Percentiles rank a stretch among this genome's conserved stretches.
phyloP scores from a whole-genome alignment of 2,888 invertebrate species.

The Ferrisia virgata region DNA sequence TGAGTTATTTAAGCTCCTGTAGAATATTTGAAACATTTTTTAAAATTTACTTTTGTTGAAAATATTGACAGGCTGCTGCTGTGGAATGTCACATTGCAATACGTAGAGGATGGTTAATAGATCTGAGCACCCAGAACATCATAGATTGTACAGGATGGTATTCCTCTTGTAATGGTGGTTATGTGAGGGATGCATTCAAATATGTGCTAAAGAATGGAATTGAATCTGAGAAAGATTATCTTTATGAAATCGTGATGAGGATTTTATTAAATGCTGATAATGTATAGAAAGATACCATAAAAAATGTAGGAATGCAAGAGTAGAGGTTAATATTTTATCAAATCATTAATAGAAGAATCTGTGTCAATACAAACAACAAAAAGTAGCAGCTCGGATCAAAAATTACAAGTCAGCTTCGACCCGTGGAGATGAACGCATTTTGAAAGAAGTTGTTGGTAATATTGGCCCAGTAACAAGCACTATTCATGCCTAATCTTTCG shows the following conservation, averaged over 20 bases:
- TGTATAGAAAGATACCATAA: too few relatives aligned
- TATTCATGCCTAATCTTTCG: too few relatives aligned
- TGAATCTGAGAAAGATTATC: neutral
- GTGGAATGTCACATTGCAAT: neutral
- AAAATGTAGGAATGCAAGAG: neutral
- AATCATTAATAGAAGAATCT: too few relatives aligned
- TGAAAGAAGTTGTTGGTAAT: too few relatives aligned
- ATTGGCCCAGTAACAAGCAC: too few relatives aligned
- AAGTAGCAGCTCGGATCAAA: too few relatives aligned
- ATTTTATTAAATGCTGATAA: neutral
- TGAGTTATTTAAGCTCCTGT: too few relatives aligned
- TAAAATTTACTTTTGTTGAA: neutral
- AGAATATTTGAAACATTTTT: neutral
- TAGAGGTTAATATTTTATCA: neutral
- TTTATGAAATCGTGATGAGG: neutral
- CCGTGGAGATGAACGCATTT: too few relatives aligned
- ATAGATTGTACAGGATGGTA: neutral
- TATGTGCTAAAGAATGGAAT: neutral
- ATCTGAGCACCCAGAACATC: neutral
- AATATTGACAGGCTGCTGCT: neutral
- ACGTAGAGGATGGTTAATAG: neutral
- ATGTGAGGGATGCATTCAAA: neutral
- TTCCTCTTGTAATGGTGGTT: neutral
- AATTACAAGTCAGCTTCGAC: too few relatives aligned
- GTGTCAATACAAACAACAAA: too few relatives aligned